These are phyloP conservation scores for Ecdyonurus torrentis DNA, from an alignment of 2,888 invertebrate genomes.

Conservation along the genomic window DNA sequence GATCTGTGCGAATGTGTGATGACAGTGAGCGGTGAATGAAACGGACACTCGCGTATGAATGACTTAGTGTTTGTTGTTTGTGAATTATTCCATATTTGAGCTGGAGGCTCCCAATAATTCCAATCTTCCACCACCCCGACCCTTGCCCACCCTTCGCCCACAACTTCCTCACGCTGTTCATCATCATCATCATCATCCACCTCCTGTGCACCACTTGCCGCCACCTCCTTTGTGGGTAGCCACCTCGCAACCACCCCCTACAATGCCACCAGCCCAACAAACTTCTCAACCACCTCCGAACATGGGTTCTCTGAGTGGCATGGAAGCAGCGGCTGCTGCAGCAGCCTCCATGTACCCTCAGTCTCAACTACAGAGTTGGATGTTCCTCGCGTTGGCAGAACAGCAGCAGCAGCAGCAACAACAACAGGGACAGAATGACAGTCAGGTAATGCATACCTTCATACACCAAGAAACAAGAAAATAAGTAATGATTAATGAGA, in stretches of 20 bases:
- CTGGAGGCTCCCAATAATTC: neutral
- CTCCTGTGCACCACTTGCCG: neutral
- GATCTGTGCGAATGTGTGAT: neutral
- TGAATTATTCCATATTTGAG: neutral
- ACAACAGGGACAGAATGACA: neutral
- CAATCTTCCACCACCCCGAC: neutral
- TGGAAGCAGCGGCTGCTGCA: neutral
- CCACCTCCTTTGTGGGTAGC: neutral
- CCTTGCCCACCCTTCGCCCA: neutral
- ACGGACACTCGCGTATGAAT: no score
- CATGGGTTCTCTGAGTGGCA: neutral
- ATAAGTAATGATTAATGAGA: no score
- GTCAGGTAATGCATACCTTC: neutral
- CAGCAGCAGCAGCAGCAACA: neutral
- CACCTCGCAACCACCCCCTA: neutral
- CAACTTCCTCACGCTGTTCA: neutral
- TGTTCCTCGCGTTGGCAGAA: neutral
- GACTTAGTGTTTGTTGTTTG: neutral
- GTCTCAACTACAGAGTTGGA: neutral
- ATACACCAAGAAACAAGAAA: no score
- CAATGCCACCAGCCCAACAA: neutral
- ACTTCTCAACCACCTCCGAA: neutral
- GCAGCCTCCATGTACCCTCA: neutral
- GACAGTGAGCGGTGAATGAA: no score
- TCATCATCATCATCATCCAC: neutral